Base-by-base conservation (phyloP, 2,113 vertebrate species). In the Anser cygnoides region DNA sequence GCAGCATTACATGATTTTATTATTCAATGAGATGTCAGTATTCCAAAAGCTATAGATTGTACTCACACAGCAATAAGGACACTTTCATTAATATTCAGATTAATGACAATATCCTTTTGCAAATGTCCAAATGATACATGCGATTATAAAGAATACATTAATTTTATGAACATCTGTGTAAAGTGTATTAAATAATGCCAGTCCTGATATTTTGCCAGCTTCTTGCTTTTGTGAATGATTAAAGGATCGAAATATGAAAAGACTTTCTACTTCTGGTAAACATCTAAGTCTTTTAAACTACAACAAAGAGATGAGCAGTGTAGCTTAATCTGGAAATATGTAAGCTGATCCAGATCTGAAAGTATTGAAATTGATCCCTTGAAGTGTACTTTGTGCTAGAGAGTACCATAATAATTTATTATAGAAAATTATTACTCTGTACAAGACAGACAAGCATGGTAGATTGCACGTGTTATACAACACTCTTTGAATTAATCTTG, bases 151-250 rank as follows among this genome's bases (percentile, higher is more conserved):
- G 52, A 87, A 68, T 82, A 29, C 39, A 89, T 94, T 94, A 91
- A 91, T 93, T 96, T 91, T 75, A 91, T 65, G 57, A 93, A 93
- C 81, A 94, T 89, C 90, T 94, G 84, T 89, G 52, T 28, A 82
- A 75, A 89, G 91, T 65, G n/a, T 23, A 65, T 89, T 84, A 78
- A 83, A 82, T 89, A n/a, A 49, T 72, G 25, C 17, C 52, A 71
- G 23, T 68, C 57, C 31, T 29, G 28, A 89, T 50, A 35, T 78
- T 91, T 82, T 84, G 37, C 70, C 74, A 89, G 17, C 8, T 87
- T 87, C 57, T 91, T 81, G 28, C 52, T 75, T 87, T 81, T 92
- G 49, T 89, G 61, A 75, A 3, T 46, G 31, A 91, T 78, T 91
- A 78, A 89, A 87, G 14, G 37, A 85, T 62, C 50, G 58, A 94